These are phyloP conservation scores for Drosophila parthenogenetica DNA, from an alignment of 2,888 invertebrate species.

Conservation along the genomic window DNA sequence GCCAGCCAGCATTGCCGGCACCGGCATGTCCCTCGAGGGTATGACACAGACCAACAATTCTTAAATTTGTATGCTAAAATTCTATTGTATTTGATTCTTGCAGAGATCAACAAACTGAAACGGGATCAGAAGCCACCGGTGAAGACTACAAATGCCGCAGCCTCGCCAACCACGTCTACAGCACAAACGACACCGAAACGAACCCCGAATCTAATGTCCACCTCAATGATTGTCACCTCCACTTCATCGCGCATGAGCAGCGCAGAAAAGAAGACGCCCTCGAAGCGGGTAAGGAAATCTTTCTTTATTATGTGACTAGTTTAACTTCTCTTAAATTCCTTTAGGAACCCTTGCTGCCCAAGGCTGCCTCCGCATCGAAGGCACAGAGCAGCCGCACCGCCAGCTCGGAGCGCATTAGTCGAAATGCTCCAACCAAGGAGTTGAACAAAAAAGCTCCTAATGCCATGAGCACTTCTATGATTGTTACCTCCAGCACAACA, in stretches of 20 bases:
- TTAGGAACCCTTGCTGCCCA: conserved; percentile 71
- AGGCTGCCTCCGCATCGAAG: conserved; percentile 70
- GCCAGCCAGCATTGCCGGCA: conserved; percentile 93
- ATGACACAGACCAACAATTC: conserved; percentile 24
- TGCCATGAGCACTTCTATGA: conserved; percentile 77
- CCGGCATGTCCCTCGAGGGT: conserved; percentile 89
- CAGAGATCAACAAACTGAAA: conserved; percentile 84
- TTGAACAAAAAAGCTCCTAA: conserved; percentile 57
- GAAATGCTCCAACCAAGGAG: conserved; percentile 44
- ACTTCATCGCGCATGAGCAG: conserved; percentile 81
- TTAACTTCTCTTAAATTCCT: neutral
- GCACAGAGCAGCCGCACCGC: conserved; percentile 60
- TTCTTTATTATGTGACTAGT: neutral
- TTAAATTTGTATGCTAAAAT: neutral
- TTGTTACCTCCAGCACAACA: conserved; percentile 53
- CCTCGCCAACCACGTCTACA: conserved; percentile 76
- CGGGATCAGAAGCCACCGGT: conserved; percentile 86
- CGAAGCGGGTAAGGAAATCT: conserved; percentile 76
- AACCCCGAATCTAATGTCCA: conserved; percentile 83
- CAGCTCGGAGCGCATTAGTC: conserved; percentile 68
- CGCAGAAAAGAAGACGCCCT: conserved; percentile 82
- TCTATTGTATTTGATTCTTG: neutral
- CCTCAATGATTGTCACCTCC: conserved; percentile 82
- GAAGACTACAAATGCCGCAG: conserved; percentile 69
- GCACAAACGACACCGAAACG: conserved; percentile 85